These are phyloP conservation scores for Grammomys surdaster DNA, from an alignment of 2,113 vertebrate species.

Conservation along the genomic window DNA sequence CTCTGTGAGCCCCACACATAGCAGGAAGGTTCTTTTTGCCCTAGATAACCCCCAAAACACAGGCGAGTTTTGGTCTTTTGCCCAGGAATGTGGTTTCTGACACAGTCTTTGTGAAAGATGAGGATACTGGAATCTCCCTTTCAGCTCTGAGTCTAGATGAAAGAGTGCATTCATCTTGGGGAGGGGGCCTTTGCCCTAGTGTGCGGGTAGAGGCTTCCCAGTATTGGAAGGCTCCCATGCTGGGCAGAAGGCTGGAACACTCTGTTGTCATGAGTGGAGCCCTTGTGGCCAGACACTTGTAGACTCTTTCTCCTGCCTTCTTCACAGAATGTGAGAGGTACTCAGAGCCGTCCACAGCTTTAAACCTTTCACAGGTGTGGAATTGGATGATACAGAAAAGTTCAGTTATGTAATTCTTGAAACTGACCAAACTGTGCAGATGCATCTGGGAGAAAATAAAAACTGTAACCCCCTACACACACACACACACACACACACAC, in stretches of 20 bases:
- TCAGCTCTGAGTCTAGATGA: neutral
- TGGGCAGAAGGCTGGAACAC: neutral
- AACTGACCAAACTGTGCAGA: neutral
- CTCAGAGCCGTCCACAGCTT: neutral
- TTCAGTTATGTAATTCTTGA: slow-evolving; percentile 24
- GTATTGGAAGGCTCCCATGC: neutral
- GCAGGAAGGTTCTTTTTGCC: neutral
- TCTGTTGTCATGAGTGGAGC: neutral
- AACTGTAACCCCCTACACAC: neutral
- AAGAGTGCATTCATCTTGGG: neutral
- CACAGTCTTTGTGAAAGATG: neutral
- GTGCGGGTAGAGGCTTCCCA: neutral
- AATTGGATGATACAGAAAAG: neutral
- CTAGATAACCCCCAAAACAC: neutral
- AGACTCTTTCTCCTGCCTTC: neutral
- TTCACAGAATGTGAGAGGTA: neutral
- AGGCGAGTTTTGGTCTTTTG: slow-evolving; percentile 9
- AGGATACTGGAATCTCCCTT: neutral
- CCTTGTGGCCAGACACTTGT: neutral
- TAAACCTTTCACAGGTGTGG: neutral
- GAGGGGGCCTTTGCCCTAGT: neutral
- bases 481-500: no score
- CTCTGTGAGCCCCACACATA: neutral
- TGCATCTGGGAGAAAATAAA: slow-evolving; percentile 6
- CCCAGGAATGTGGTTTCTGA: neutral